Conservation (phyloP, 2,113 vertebrate genomes). For the Psilopsiagon aurifrons region DNA sequence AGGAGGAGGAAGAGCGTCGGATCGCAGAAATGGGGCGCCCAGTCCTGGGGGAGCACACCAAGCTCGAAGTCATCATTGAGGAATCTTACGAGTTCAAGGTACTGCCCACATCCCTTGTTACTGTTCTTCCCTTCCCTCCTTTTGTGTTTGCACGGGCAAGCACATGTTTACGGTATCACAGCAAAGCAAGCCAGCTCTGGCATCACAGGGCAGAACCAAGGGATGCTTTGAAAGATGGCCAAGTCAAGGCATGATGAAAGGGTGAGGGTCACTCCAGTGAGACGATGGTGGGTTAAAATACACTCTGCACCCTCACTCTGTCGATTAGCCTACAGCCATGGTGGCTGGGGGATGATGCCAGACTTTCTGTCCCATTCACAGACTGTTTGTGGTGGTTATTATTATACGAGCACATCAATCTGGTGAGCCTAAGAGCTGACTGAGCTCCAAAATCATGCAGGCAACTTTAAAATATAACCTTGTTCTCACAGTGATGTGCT, state of each 20-base stretch:
- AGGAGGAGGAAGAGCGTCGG: slow-evolving; percentile 89
- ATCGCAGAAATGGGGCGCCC: slow-evolving; percentile 92
- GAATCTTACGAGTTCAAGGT: slow-evolving; percentile 99
- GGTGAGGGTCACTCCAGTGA: not conserved
- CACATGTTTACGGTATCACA: not conserved
- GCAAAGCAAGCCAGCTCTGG: not conserved
- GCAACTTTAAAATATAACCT: not conserved
- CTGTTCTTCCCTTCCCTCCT: not conserved
- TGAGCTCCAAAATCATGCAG: not conserved
- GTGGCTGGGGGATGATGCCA: not conserved
- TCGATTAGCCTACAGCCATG: not conserved
- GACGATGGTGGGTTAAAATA: not conserved
- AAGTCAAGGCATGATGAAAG: not conserved
- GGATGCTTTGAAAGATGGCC: not conserved
- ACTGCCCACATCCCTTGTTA: not conserved
- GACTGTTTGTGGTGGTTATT: not conserved
- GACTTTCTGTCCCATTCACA: not conserved
- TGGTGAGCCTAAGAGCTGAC: not conserved
- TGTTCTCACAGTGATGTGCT: not conserved
- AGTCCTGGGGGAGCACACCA: slow-evolving; percentile 85
- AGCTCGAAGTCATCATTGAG: slow-evolving; percentile 91
- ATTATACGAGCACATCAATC: not conserved
- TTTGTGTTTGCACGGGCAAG: not conserved
- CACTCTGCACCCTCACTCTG: not conserved
- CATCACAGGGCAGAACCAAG: not conserved